Base-by-base conservation (phyloP, 1,140 invertebrate species). In the Geopemphigus sp. region DNA sequence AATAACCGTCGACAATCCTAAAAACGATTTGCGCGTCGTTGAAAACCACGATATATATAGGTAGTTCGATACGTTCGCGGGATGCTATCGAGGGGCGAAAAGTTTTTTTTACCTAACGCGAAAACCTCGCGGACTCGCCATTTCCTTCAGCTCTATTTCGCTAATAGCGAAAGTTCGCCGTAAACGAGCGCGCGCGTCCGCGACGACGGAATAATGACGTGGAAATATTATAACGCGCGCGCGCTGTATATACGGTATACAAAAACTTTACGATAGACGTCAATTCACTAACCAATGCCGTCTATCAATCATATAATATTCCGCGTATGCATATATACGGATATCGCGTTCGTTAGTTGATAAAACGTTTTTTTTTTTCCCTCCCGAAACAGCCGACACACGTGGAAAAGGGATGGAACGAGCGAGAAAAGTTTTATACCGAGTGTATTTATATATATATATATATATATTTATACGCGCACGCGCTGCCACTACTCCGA, bases 391-490 rank as follows among this genome's bases (percentile, higher is more conserved):
- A 14, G 29, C 17, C 47, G 10, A 6, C 59, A 12, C 32, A 39
- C 32, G 32, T n/a, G n/a, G n/a, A n/a, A 39, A 3, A 39, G 3
- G 32, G 47, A 50, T 8, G 45, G 22, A n/a, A 54, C 15, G 29
- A 56, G 19, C 11, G 54, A 73, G 12, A 74, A 74, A 74, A 74
- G 54, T 74, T 74, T 74, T 22, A 22, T 22, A 74, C 72, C 57
- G 57, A 59, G 56, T 74, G 57, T n/a, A 57, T 72, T 1, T 24
- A 45, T 45, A 45, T 45, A 45, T 45, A 45, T 45, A 45, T 45
- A 50, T 50, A 50, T 50, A 50, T 11, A 39, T 50, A 50, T 50
- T 8, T 39, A 39, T 39, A 8, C 8, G 32, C 32, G 32, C 32
- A 8, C 32, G 32, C 32, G 32, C 8, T 39, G 32, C 32, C 3